Evolutionary conservation across 2,888 invertebrate species (phyloP).

Genomic region (Antitype chi): DNA sequence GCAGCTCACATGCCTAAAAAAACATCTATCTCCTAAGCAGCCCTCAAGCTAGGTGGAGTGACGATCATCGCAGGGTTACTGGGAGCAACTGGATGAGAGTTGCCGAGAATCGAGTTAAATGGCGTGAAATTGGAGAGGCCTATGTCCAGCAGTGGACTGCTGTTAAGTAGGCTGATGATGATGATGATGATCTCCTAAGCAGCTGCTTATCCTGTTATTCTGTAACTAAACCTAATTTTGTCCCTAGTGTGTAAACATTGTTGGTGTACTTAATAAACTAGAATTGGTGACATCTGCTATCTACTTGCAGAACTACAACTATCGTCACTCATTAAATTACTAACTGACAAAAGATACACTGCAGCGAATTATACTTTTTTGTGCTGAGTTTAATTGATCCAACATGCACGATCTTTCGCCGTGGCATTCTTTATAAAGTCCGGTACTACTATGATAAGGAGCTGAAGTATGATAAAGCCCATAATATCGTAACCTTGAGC

Average conservation of each 20-base stretch:
- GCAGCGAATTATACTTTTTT: neutral
- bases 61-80: too few species aligned
- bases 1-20: neutral
- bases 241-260: neutral
- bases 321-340: too few species aligned
- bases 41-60: too few species aligned
- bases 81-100: too few species aligned
- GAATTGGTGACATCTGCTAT: neutral
- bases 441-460: neutral
- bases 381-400: neutral
- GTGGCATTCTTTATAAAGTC: neutral
- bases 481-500: slow-evolving; percentile 83
- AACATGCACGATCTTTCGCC: neutral
- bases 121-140: too few species aligned
- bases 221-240: neutral
- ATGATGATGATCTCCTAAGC: neutral
- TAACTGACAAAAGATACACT: neutral
- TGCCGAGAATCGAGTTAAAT: too few species aligned
- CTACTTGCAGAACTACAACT: neutral
- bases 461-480: neutral
- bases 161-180: too few species aligned
- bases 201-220: too few species aligned
- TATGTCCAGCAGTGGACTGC: too few species aligned
- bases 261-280: neutral
- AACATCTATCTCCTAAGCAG: too few species aligned